phyloP scores from a whole-genome alignment of 2,797 vertebrate species.

The Liparis tanakae region DNA sequence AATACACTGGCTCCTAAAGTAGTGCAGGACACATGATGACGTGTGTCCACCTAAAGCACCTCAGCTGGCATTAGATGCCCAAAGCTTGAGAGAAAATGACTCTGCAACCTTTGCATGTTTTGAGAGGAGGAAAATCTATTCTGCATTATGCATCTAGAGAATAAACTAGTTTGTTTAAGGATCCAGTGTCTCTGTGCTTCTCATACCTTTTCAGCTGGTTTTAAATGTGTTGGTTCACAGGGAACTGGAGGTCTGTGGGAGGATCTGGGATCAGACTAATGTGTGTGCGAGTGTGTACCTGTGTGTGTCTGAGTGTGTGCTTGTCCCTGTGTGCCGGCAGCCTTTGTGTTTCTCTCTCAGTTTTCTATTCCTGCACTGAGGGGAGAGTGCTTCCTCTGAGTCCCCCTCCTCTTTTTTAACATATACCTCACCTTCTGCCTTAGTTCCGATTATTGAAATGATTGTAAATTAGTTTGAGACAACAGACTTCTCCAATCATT shows the following conservation, averaged over 20 bases:
- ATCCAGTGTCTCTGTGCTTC: constrained; percentile 57
- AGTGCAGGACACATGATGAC: neutral
- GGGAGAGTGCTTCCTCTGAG: constrained; percentile 83
- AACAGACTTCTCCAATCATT: constrained; percentile 86
- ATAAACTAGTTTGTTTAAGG: constrained; percentile 41
- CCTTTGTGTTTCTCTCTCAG: constrained; percentile 83
- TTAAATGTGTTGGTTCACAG: constrained; percentile 64
- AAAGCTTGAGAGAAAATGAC: constrained; percentile 16
- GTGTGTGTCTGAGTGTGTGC: constrained; percentile 24
- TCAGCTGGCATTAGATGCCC: constrained; percentile 13
- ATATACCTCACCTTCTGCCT: constrained; percentile 92
- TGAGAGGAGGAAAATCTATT: constrained; percentile 39
- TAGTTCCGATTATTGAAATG: constrained; percentile 86
- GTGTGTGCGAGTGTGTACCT: constrained; percentile 13
- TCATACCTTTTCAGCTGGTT: constrained; percentile 65
- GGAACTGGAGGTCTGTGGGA: constrained; percentile 59
- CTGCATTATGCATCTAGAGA: constrained; percentile 50
- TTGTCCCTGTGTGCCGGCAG: constrained; percentile 70
- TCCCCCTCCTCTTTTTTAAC: constrained; percentile 77
- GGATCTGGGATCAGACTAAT: constrained; percentile 59
- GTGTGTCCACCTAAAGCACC: constrained; percentile 23
- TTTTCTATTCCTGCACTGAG: constrained; percentile 87
- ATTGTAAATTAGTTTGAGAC: constrained; percentile 88
- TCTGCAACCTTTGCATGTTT: constrained; percentile 51
- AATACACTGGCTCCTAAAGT: constrained; percentile 25